Conservation (phyloP, 1,140 invertebrate species). For the Trichonephila clavata region DNA sequence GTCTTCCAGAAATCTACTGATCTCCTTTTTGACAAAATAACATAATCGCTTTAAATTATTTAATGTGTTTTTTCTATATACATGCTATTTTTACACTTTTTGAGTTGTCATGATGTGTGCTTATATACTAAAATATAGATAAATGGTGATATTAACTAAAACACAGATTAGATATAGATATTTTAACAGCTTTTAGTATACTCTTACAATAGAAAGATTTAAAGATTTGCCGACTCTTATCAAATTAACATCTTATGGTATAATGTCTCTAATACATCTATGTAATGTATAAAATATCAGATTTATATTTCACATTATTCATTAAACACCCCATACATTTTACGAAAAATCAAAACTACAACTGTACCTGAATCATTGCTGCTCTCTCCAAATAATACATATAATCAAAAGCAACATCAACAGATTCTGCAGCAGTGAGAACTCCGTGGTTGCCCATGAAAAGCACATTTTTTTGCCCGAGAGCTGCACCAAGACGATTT, state of each 20-base stretch:
- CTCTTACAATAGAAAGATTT: no score
- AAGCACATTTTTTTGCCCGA: constrained; percentile 42
- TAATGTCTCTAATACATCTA: no score
- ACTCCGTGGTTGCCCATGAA: constrained; percentile 63
- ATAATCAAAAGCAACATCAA: constrained; percentile 69
- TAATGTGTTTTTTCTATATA: no score
- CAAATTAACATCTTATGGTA: no score
- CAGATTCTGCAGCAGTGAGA: constrained; percentile 4
- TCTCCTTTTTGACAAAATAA: no score
- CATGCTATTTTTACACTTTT: no score
- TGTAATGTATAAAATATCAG: not conserved
- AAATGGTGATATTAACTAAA: no score
- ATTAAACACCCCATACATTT: not conserved
- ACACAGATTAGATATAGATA: not conserved
- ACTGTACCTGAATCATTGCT: constrained; percentile 62
- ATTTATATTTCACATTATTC: not conserved
- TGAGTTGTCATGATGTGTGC: no score
- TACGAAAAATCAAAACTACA: not conserved
- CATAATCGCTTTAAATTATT: no score
- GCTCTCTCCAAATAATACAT: constrained; percentile 71
- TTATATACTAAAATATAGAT: no score
- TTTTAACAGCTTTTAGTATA: not conserved
- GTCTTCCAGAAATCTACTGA: no score
- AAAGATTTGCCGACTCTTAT: no score
- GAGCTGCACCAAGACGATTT: constrained; percentile 8